Percentiles rank a stretch among this genome's conserved stretches.
phyloP scores from a whole-genome alignment of 37 sponge, comb jelly and placozoan genomes.

The Geodia barretti region DNA sequence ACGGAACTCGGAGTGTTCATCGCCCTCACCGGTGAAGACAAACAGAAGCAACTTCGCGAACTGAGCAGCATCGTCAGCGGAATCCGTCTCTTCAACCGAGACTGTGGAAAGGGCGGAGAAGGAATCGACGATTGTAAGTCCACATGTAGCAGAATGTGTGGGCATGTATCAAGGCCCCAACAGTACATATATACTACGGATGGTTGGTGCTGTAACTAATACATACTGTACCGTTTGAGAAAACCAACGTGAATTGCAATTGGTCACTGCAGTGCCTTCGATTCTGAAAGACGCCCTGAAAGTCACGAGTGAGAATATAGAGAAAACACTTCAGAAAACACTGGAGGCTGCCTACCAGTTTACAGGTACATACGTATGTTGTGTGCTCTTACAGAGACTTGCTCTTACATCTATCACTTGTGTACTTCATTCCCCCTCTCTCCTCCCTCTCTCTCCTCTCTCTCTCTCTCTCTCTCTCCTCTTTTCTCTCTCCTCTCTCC shows the following conservation, averaged over 20 bases:
- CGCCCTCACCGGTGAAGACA: slow-evolving; percentile 82
- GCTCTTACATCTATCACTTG: not conserved
- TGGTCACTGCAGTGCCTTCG: slow-evolving; percentile 70
- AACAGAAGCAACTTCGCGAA: slow-evolving; percentile 91
- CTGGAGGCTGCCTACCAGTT: slow-evolving; percentile 43
- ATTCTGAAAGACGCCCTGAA: slow-evolving; percentile 88
- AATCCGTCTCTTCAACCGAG: slow-evolving; percentile 94
- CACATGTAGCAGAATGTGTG: not conserved
- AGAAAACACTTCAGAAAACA: slow-evolving; percentile 66
- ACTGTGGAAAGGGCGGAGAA: slow-evolving; percentile 96
- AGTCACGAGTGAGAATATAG: slow-evolving; percentile 72
- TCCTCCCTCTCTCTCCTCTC: not conserved
- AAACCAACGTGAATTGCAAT: not conserved
- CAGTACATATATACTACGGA: not conserved
- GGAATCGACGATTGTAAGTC: slow-evolving; percentile 97
- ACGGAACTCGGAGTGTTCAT: slow-evolving; percentile 96
- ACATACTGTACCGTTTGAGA: not conserved
- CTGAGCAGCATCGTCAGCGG: slow-evolving; percentile 93
- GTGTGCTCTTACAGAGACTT: too few species aligned
- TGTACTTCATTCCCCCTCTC: not conserved
- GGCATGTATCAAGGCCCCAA: not conserved
- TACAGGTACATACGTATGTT: slow-evolving; percentile 59
- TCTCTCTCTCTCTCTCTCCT: not conserved
- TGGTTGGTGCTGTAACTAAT: not conserved
- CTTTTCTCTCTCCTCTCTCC: not conserved